phyloP scores from a whole-genome alignment of 37 sponge, comb jelly and placozoan species.

The Axinella damicornis region DNA sequence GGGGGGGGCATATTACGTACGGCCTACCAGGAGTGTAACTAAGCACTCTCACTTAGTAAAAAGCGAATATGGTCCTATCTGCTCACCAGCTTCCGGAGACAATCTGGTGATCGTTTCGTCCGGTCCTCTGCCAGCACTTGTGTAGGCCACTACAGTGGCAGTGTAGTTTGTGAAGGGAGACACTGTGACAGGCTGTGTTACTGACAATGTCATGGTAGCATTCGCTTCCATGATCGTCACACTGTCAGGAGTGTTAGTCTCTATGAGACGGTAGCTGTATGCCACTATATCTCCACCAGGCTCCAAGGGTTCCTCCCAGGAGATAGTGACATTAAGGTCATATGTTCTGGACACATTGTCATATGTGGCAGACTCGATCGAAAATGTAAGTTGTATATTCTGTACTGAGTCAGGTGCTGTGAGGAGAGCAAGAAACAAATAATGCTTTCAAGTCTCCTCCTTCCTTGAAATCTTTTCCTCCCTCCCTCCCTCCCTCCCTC shows the following conservation, averaged over 20 bases:
- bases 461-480: background rate
- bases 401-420: constrained; percentile 27
- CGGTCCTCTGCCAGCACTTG: background rate
- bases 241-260: no score
- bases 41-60: no score
- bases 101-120: background rate
- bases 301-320: no score
- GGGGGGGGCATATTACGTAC: no score
- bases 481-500: background rate
- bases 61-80: no score
- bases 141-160: background rate
- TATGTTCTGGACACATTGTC: background rate
- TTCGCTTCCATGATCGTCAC: no score
- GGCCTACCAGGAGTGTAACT: no score
- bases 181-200: background rate
- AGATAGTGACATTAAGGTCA: no score
- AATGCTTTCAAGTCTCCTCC: no score
- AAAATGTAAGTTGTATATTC: background rate
- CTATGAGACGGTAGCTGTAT: no score
- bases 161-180: constrained; percentile 36
- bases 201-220: background rate
- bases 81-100: constrained; percentile 46
- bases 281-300: no score
- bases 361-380: background rate
- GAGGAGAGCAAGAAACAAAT: no score